Evolutionary conservation across 2,113 vertebrate genomes (phyloP), one percentile per base, ranked within the genome.

Genomic region (Antechinus flavipes): DNA sequence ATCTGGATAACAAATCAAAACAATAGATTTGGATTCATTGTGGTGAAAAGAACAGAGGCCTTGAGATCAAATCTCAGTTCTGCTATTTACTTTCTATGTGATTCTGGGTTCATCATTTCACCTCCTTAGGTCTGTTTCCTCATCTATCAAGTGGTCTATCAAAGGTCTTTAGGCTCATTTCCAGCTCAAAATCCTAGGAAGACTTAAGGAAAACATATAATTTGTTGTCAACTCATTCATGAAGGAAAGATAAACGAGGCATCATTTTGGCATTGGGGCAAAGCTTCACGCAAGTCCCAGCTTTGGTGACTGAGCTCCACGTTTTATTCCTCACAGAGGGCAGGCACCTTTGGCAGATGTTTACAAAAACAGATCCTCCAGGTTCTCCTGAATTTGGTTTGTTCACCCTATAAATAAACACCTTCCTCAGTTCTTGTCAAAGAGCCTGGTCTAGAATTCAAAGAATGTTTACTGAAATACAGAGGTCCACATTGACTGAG

Each of bases 371-470:
- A 14, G 25, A 94, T 68, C 58, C 49, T 89, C 49, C 6, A 30
- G 58, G 52, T 90, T 97, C 90, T 90, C 23, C 50, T 56, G 3
- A 24, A 2, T 61, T 27, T 90, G 94, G 27, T 35, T 76, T 4
- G 0, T 42, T 96, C n/a, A 25, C 89, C 50, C 47, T 53, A 42
- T 90, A 49, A 95, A 52, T 89, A 76, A 94, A 93, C n/a, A 91
- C 27, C 68, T 35, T 58, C 94, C 27, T 10, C 92, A 11, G 42
- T 50, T 91, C 61, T 58, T 49, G 90, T 92, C 42, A 16, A 19
- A 10, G 91, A 61, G 90, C 42, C 47, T 42, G 54, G 19, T 10
- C 47, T 91, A 90, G 26, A 54, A 2, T 90, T 89, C 30, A 46
- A 93, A 91, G 68, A 24, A 26, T 96, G 26, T 84, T 91, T 91